Evolutionary conservation across 1,140 invertebrate species (phyloP).

Genomic region (Orius laevigatus): DNA sequence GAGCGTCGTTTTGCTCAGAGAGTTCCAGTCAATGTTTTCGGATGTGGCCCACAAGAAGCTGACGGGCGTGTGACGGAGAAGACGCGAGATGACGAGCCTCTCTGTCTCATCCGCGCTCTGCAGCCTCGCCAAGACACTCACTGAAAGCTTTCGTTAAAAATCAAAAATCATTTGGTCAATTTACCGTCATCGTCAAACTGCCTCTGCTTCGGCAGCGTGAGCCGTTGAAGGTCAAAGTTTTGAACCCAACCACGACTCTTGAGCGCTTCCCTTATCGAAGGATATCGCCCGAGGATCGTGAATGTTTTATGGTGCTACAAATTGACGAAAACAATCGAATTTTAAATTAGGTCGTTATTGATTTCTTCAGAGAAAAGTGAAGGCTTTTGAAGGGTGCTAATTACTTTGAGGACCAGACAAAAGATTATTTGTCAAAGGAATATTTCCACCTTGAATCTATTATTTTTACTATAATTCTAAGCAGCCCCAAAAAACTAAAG

Average conservation of each 20-base stretch:
- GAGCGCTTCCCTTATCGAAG: constrained; percentile 19
- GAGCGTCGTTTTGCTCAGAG: constrained; percentile 13
- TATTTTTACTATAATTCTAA: too few species aligned
- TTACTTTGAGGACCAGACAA: not conserved
- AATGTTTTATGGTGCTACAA: constrained; percentile 20
- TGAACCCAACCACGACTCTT: constrained; percentile 21
- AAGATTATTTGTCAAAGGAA: not conserved
- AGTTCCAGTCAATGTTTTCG: constrained; percentile 17
- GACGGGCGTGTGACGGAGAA: constrained; percentile 15
- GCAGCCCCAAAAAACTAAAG: too few species aligned
- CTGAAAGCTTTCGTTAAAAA: not conserved
- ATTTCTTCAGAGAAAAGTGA: not conserved
- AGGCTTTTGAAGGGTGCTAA: too few species aligned
- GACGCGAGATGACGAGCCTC: constrained; percentile 2
- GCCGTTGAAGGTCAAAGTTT: constrained; percentile 16
- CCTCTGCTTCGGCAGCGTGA: not conserved
- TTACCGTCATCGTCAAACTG: constrained; percentile 15
- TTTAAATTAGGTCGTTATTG: too few species aligned
- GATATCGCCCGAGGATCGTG: constrained; percentile 20
- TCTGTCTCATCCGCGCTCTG: constrained; percentile 7
- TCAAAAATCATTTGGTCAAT: too few species aligned
- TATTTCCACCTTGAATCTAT: too few species aligned
- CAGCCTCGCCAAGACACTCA: constrained; percentile 7
- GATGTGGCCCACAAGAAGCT: constrained; percentile 17
- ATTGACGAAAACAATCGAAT: not conserved